Conservation (phyloP, 2,797 vertebrate genomes). For the Sebastolobus alascanus region DNA sequence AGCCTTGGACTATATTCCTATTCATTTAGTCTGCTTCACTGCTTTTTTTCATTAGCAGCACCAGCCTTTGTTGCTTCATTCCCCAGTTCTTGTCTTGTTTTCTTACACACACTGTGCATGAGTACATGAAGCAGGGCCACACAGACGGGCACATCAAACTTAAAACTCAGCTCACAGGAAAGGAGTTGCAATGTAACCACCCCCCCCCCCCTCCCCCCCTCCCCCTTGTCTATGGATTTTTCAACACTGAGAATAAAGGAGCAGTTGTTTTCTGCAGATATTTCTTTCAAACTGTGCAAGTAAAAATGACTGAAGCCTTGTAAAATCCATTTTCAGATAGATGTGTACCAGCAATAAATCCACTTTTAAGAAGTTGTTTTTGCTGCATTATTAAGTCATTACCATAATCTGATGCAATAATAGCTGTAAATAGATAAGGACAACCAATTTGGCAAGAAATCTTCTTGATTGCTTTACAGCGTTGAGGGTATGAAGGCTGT, state of each 20-base stretch:
- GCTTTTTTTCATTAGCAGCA: conserved; percentile 71
- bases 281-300: background rate
- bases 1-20: conserved; percentile 60
- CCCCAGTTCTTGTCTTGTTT: conserved; percentile 30
- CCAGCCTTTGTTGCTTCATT: conserved; percentile 38
- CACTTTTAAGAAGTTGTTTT: background rate
- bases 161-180: background rate
- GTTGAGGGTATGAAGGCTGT: no score
- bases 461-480: no score
- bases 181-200: background rate
- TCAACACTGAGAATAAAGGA: background rate
- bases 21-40: conserved; percentile 73
- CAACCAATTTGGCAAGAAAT: no score
- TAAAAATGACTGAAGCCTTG: background rate
- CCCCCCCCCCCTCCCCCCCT: background rate
- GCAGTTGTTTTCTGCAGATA: background rate
- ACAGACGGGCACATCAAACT: conserved; percentile 18
- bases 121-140: conserved; percentile 23
- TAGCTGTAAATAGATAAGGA: no score
- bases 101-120: conserved; percentile 40
- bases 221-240: background rate
- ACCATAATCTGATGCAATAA: background rate
- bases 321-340: background rate
- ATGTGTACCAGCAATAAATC: background rate
- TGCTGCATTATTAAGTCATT: background rate